Percentiles rank a stretch among this genome's conserved stretches.
Evolutionary conservation across 2,888 invertebrate genomes (phyloP).

Genomic region (Noctua pronuba): DNA sequence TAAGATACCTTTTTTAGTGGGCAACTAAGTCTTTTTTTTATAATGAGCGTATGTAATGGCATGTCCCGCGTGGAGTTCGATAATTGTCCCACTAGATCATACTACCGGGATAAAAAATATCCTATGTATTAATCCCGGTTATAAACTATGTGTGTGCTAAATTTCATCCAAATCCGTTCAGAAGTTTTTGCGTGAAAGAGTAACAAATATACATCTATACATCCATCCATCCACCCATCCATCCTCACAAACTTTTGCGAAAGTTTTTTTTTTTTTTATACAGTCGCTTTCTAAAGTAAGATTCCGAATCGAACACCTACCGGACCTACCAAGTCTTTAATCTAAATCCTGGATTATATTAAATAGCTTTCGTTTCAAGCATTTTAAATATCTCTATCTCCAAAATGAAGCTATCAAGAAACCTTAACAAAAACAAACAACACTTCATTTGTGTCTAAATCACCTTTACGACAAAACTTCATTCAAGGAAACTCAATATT

Average conservation of each 20-base stretch:
- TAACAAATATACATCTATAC: too few species aligned
- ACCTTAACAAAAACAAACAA: slow-evolving; percentile 61
- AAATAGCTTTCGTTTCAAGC: not conserved
- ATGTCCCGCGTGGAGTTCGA: not conserved
- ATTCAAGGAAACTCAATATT: slow-evolving; percentile 66
- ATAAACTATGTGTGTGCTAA: too few species aligned
- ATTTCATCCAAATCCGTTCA: too few species aligned
- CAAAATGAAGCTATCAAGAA: slow-evolving; percentile 18
- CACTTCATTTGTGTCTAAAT: slow-evolving; percentile 62
- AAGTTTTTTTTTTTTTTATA: too few species aligned
- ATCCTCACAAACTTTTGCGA: too few species aligned
- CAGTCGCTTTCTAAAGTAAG: not conserved
- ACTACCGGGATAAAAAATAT: too few species aligned
- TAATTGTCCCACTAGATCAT: too few species aligned
- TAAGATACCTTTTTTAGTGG: not conserved
- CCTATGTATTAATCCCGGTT: too few species aligned
- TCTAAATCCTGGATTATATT: not conserved
- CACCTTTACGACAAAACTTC: slow-evolving; percentile 66
- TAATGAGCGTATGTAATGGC: too few species aligned
- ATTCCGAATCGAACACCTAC: not conserved
- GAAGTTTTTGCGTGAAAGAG: too few species aligned
- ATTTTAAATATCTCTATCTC: slow-evolving; percentile 15
- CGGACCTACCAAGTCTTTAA: not conserved
- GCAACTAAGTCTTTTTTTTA: not conserved
- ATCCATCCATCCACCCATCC: too few species aligned